Base-by-base conservation (phyloP, 2,888 invertebrate species). In the Drosophila kanekoi region DNA sequence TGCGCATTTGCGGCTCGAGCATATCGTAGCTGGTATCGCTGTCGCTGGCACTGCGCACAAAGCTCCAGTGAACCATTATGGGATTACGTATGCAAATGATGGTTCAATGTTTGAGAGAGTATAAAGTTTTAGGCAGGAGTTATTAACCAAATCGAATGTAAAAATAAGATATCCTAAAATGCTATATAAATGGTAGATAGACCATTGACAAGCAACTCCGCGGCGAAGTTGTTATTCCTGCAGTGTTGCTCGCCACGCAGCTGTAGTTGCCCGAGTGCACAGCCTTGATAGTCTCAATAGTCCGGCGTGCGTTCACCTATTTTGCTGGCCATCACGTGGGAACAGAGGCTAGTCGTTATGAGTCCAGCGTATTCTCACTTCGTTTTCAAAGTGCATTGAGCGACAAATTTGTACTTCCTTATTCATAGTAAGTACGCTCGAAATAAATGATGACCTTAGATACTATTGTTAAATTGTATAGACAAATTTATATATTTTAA, bases 41-140 rank as follows among this genome's bases (percentile, higher is more conserved):
- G 48, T 89, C 87, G 13, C 79, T 74, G 48, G 80, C 74, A 60
- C 72, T 81, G 47, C 91, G 89, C 77, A 91, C 89, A 65, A 92
- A 92, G 62, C 94, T 94, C 96, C 96, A 97, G 59, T 93, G 92
- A 14, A 96, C 94, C 62, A 94, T 93, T 28, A 96, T 93, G 32
- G 96, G 96, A 14, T 91, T 92, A 90, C 95, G 89, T 95, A 96
- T 76, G 94, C 93, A 92, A 97, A 96, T 74, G 96, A 95, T 92
- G 54, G 18, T 18, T 35, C 41, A 32, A 10, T 11, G 63, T 52
- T 38, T 16, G 37, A 20, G 41, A 44, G 45, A 57, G 65, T 57
- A 54, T 54, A 37, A 5, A 23, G 62, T 53, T 32, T 44, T 45
- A 28, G 56, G 47, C 56, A 18, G 35, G 18, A 33, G 20, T 40